phyloP scores from a whole-genome alignment of 2,888 invertebrate species.

The Netelia fuscicornis region DNA sequence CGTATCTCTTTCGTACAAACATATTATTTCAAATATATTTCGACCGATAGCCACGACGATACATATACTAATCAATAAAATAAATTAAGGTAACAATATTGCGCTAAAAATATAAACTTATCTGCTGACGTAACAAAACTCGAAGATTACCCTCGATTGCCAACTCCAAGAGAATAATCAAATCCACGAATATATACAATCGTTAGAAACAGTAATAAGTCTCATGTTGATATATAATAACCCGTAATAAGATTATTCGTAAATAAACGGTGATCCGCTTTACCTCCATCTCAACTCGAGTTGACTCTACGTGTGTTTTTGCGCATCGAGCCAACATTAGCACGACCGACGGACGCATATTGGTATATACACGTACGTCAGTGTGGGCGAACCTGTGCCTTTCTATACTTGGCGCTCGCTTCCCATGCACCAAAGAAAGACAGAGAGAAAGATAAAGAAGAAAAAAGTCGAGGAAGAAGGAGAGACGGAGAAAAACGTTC shows the following conservation, averaged over 20 bases:
- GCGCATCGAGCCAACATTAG: slow-evolving; percentile 13
- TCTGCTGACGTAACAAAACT: no score
- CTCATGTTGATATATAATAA: not conserved
- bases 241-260: not conserved
- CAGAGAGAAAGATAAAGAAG: not conserved
- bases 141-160: no score
- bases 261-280: slow-evolving; percentile 30
- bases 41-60: no score
- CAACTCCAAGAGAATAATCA: no score
- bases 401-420: slow-evolving; percentile 7
- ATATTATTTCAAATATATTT: not conserved
- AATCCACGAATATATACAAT: not conserved
- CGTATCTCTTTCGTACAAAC: not conserved
- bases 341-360: not conserved
- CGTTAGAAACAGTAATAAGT: not conserved
- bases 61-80: no score
- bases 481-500: no score
- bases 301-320: slow-evolving; percentile 9
- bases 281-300: not conserved
- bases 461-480: not conserved
- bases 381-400: slow-evolving; percentile 12
- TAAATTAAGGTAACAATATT: no score
- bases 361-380: not conserved
- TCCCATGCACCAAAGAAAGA: not conserved
- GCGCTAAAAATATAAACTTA: no score